Base-by-base conservation (phyloP, 2,797 vertebrate species). In the Hyperoplus immaculatus region DNA sequence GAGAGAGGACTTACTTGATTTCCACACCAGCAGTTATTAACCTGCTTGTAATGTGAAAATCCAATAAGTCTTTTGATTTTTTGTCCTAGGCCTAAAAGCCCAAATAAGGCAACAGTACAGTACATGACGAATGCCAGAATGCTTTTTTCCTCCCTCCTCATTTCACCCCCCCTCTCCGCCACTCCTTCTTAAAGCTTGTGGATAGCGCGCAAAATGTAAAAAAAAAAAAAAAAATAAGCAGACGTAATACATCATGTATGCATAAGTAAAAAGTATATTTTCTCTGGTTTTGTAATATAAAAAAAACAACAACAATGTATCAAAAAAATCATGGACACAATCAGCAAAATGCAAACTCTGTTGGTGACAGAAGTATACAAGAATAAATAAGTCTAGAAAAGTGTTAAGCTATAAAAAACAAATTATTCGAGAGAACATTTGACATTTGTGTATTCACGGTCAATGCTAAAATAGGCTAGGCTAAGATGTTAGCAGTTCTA, bases 351-450 rank as follows among this genome's bases (percentile, higher is more conserved):
- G 46, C 21, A 74, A 80, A 79, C 56, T 68, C 45, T 45, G 50
- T 56, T 56, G 55, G 15, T 38, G 58, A 75, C 69, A 56, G 57
- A 84, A 78, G 82, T 7, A 51, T 79, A 81, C 66, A 78, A 74
- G 88, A 87, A 95, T 95, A 95, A 95, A 95, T 94, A 94, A 61
- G 68, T 85, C 76, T 83, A 77, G 61, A 81, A 80, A 86, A 56
- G 58, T 82, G 87, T 94, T 91, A 89, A 69, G 77, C 86, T 93
- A 91, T 56, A 71, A 39, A 42, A 80, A 54, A 3, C 29, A 29
- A 74, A 68, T 68, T 69, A 69, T 74, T 18, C 29, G 29, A 3
- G 29, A 72, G 74, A 90, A 91, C 74, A 89, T 83, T 29, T 29
- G 29, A 29, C 29, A 29, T 29, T 3, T 90, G 68, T 57, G 68